Percentiles rank a stretch among this genome's conserved stretches.
Evolutionary conservation across 2,888 invertebrate genomes (phyloP).

Genomic region (Hypolimnas misippus): DNA sequence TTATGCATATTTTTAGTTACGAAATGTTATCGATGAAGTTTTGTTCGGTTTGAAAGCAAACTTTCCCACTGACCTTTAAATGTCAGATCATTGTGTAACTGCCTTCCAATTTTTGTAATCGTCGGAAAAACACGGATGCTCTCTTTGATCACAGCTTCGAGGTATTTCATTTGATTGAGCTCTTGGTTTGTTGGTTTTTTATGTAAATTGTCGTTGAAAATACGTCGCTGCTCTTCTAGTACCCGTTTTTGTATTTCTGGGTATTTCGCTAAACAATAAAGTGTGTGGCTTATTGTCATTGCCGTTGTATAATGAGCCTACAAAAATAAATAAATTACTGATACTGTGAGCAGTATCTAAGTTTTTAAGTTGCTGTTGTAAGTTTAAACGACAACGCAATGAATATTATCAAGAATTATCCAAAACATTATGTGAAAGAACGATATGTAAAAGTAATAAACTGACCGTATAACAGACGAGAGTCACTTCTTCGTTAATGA

Average conservation of each 20-base stretch:
- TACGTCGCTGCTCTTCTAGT: conserved; percentile 49
- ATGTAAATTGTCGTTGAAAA: conserved; percentile 46
- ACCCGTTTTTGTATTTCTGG: conserved; percentile 50
- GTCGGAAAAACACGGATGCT: conserved; percentile 52
- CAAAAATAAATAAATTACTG: conserved; percentile 11
- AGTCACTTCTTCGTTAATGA: conserved; percentile 52
- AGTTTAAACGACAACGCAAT: no score
- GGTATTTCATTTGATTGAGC: conserved; percentile 54
- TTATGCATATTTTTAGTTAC: no score
- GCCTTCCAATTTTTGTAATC: conserved; percentile 52
- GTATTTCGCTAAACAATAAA: conserved; percentile 50
- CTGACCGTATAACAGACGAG: conserved; percentile 52
- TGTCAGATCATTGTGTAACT: conserved; percentile 49
- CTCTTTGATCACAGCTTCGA: conserved; percentile 56
- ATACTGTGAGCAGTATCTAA: not conserved
- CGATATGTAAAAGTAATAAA: conserved; percentile 9
- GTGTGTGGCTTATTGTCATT: conserved; percentile 50
- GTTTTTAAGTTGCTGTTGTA: not conserved
- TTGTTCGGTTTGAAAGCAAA: not conserved
- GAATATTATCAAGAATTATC: no score
- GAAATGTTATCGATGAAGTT: conserved; percentile 46
- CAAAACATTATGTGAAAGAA: no score
- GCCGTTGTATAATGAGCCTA: conserved; percentile 55
- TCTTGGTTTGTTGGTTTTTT: conserved; percentile 48
- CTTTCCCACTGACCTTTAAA: conserved; percentile 46